Conservation (phyloP, 2,797 vertebrate genomes). For the Hybognathus amarus region DNA sequence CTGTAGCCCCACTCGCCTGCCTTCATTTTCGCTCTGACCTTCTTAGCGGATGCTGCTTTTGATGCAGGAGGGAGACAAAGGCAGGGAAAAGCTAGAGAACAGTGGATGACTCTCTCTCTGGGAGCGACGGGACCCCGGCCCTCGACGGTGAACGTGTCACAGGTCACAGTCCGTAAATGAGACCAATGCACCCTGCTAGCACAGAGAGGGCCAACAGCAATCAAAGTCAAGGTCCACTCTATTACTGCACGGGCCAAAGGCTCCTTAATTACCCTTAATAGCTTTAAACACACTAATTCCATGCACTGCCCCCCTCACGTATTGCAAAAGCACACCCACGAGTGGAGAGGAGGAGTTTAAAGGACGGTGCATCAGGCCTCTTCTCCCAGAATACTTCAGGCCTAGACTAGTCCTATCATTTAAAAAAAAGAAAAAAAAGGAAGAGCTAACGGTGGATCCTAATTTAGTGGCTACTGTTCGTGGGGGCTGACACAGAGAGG, state of each 20-base stretch:
- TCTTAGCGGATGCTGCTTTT: slow-evolving; percentile 93
- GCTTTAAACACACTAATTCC: slow-evolving; percentile 92
- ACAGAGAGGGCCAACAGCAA: slow-evolving; percentile 83
- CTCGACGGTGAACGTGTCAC: slow-evolving; percentile 58
- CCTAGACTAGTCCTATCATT: slow-evolving; percentile 46
- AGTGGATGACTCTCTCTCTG: slow-evolving; percentile 66
- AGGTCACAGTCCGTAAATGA: slow-evolving; percentile 87
- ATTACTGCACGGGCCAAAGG: slow-evolving; percentile 84
- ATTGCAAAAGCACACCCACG: slow-evolving; percentile 36
- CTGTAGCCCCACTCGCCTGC: slow-evolving; percentile 93
- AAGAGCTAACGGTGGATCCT: slow-evolving; percentile 76
- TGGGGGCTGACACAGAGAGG: slow-evolving; percentile 85
- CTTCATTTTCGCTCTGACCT: slow-evolving; percentile 97
- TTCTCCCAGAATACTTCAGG: slow-evolving; percentile 24
- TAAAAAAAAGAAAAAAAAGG: slow-evolving; percentile 52
- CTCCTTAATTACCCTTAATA: slow-evolving; percentile 94
- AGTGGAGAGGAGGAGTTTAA: slow-evolving; percentile 47
- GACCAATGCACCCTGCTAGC: slow-evolving; percentile 82
- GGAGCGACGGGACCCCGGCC: slow-evolving; percentile 78
- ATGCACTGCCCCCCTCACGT: slow-evolving; percentile 78
- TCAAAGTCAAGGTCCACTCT: slow-evolving; percentile 83
- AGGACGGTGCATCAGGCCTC: slow-evolving; percentile 35
- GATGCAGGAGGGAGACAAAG: slow-evolving; percentile 81
- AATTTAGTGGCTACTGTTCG: slow-evolving; percentile 82
- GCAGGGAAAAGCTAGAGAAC: slow-evolving; percentile 67